Percentiles rank a stretch among this genome's conserved stretches.
These are phyloP conservation scores for Ochropleura plecta DNA, from an alignment of 2,888 invertebrate species.

Conservation along the genomic window DNA sequence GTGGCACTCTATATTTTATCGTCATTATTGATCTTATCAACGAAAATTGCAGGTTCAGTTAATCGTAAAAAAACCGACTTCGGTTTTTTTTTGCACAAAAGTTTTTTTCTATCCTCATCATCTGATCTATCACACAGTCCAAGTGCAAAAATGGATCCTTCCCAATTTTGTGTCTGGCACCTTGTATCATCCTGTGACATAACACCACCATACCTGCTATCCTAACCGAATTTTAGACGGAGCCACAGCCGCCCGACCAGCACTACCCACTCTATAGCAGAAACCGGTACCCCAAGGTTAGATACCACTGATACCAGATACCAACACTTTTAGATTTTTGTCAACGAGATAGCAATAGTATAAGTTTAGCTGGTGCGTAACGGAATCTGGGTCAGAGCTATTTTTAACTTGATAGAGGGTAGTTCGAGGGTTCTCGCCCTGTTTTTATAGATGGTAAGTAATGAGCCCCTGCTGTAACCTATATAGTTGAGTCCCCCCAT, in stretches of 20 bases:
- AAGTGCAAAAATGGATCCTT: not conserved
- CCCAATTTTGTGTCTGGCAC: constrained; percentile 14
- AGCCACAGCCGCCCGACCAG: constrained; percentile 75
- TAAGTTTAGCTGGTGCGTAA: constrained; percentile 27
- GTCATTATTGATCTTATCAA: too few species aligned
- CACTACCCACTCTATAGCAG: constrained; percentile 54
- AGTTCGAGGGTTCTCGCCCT: constrained; percentile 37
- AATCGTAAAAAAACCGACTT: too few species aligned
- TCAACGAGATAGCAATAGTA: constrained; percentile 11
- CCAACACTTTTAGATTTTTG: constrained; percentile 39
- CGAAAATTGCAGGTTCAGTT: too few species aligned
- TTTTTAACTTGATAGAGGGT: constrained; percentile 37
- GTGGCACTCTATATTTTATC: too few species aligned
- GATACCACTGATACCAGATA: constrained; percentile 47
- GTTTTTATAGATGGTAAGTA: constrained; percentile 33
- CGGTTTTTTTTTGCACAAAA: too few species aligned
- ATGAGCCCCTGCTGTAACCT: constrained; percentile 42
- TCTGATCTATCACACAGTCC: too few species aligned
- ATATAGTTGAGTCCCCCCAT: constrained; percentile 31
- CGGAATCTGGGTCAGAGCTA: constrained; percentile 32
- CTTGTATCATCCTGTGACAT: constrained; percentile 26
- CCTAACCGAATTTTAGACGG: constrained; percentile 63
- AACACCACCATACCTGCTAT: constrained; percentile 24
- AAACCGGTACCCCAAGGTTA: constrained; percentile 57
- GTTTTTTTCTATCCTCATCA: too few species aligned